A percentile compares a stretch with the other conserved stretches of the same genome.
phyloP scores from a whole-genome alignment of 2,113 vertebrate genomes.

The Piprites chloris region DNA sequence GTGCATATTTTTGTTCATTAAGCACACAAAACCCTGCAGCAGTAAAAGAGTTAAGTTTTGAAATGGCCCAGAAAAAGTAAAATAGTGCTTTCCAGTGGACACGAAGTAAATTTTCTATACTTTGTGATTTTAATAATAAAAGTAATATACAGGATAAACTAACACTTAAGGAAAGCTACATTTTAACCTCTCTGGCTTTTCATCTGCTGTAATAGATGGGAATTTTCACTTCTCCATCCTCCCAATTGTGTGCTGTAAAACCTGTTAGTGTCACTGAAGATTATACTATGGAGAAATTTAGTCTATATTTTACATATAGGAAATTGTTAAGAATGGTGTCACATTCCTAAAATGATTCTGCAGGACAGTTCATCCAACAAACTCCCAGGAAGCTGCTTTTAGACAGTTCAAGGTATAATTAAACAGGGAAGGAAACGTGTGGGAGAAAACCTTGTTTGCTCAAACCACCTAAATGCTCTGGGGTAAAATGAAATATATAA shows the following conservation, averaged over 20 bases:
- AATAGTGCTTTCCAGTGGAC: neutral
- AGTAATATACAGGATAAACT: neutral
- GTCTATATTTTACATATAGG: neutral
- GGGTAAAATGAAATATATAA: neutral
- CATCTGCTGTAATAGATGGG: neutral
- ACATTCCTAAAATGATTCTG: neutral
- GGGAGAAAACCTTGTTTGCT: neutral
- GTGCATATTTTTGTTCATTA: neutral
- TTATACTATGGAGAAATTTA: neutral
- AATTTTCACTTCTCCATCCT: slow-evolving; percentile 1
- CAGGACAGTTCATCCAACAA: neutral
- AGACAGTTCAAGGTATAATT: neutral
- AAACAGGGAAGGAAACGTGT: neutral
- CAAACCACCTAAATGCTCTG: neutral
- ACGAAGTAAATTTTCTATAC: neutral
- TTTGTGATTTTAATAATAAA: neutral
- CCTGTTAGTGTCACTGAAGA: slow-evolving; percentile 20
- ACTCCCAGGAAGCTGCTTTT: neutral
- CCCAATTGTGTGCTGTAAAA: neutral
- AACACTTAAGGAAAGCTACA: neutral
- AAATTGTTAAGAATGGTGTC: neutral
- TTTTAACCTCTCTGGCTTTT: neutral
- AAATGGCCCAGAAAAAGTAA: neutral
- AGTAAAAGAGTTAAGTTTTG: neutral
- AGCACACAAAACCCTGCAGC: neutral